Evolutionary conservation across 1,140 invertebrate species (phyloP), one percentile per base, ranked within the genome.

Genomic region (Aricia agestis): DNA sequence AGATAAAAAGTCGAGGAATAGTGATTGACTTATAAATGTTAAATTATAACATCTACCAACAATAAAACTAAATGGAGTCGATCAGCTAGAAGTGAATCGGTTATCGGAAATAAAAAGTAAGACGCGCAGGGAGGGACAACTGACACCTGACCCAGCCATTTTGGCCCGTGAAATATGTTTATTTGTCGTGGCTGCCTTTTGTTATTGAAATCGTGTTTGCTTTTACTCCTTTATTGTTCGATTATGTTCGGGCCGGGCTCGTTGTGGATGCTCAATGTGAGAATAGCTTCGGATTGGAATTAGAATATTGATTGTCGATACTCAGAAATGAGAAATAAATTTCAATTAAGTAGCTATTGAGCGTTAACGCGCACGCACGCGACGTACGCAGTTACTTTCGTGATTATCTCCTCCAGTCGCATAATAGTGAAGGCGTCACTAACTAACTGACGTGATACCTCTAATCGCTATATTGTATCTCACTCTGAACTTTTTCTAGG

Each of bases 131-230:
- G 79, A 77, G 78, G 80, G 76, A 68, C 78, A 78, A 79, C 81
- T 85, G 89, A 90, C 87, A 90, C 87, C 86, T 91, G 89, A 91
- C 87, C 89, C 84, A 89, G 89, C 86, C 86, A 89, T 91, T 91
- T 91, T 89, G 84, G 86, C 82, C 86, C 85, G 84, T 91, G 87
- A 91, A 91, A 91, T 90, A 91, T 91, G 89, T 90, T 91, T 91
- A 91, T 91, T 91, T 91, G 89, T 91, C 86, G 85, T 89, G 83
- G 85, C 80, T 84, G 81, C 80, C 86, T 82, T 91, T 91, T 91
- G 89, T 91, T 91, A 91, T 91, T 91, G 86, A 91, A 91, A 91
- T 91, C 84, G 81, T 91, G 89, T 91, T 91, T 91, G 86, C 84
- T 91, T 89, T 83, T 87, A 86, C 87, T 88, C 88, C 85, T 88